A percentile compares a stretch with the other conserved stretches of the same genome.
phyloP scores from a whole-genome alignment of 1,140 invertebrate species.

The Calephelis nemesis region DNA sequence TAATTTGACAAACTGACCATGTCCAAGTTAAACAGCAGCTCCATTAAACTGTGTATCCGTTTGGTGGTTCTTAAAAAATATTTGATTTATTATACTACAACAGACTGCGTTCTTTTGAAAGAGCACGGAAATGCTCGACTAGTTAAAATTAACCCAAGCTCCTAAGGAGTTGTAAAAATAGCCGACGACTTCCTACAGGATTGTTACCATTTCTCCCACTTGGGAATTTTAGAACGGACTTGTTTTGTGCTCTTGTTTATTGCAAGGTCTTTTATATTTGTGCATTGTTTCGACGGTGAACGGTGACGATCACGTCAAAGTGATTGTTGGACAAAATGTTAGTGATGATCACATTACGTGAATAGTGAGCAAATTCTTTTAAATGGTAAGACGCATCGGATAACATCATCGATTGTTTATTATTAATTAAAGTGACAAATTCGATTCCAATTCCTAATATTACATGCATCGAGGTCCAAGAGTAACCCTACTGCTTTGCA shows the following conservation, averaged over 20 bases:
- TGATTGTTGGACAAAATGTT: too few relatives aligned
- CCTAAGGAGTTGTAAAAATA: constrained; percentile 1
- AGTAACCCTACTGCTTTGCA: too few relatives aligned
- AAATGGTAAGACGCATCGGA: too few relatives aligned
- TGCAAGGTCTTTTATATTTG: not conserved
- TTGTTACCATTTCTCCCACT: constrained; percentile 12
- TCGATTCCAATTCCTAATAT: too few relatives aligned
- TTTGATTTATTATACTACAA: constrained; percentile 5
- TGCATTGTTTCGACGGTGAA: too few relatives aligned
- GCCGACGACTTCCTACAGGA: constrained; percentile 9
- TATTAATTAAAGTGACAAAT: too few relatives aligned
- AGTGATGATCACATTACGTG: too few relatives aligned
- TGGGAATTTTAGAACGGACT: not conserved
- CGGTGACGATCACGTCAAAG: not conserved
- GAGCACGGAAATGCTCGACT: constrained; percentile 9
- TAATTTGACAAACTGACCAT: not conserved
- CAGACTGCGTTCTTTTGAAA: constrained; percentile 11
- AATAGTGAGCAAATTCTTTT: too few relatives aligned
- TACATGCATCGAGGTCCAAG: too few relatives aligned
- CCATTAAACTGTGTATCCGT: not conserved
- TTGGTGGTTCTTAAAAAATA: not conserved
- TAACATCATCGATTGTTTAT: too few relatives aligned
- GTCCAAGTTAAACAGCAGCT: not conserved
- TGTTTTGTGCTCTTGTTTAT: constrained; percentile 6
- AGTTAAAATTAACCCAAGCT: constrained; percentile 11